Percentiles rank a stretch among this genome's conserved stretches.
phyloP scores from a whole-genome alignment of 2,797 vertebrate species.

The Sebastiscus tertius region DNA sequence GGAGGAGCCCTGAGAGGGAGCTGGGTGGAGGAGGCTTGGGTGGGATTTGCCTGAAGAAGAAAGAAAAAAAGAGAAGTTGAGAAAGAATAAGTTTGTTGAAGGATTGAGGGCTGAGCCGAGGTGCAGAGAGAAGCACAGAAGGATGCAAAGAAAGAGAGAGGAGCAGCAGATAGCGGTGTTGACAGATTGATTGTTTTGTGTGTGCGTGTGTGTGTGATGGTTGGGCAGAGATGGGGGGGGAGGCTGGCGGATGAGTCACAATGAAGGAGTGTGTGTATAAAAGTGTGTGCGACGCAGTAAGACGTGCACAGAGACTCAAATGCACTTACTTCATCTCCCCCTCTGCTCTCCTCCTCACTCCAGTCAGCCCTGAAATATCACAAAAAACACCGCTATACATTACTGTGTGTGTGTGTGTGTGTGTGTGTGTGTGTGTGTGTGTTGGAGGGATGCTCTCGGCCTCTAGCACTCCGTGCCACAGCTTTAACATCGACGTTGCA shows the following conservation, averaged over 20 bases:
- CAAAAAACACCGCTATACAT: not conserved
- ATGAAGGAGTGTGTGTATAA: not conserved
- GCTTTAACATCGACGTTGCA: not conserved
- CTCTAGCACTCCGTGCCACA: not conserved
- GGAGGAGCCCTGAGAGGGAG: slow-evolving; percentile 10
- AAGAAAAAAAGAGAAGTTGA: slow-evolving; percentile 8
- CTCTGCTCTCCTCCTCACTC: not conserved
- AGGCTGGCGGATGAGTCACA: slow-evolving; percentile 19
- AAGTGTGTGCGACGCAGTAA: slow-evolving; percentile 45
- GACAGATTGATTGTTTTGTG: slow-evolving; percentile 17
- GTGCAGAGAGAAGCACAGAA: not conserved
- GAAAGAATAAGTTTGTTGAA: not conserved
- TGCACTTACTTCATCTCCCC: slow-evolving; percentile 25
- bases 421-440: not conserved
- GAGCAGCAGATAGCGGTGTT: not conserved
- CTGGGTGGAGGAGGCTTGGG: not conserved
- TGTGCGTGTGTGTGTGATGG: not conserved
- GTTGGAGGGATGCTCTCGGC: not conserved
- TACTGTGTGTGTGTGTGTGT: not conserved
- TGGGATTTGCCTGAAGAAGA: slow-evolving; percentile 4
- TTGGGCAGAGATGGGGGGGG: not conserved
- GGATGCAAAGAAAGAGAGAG: not conserved
- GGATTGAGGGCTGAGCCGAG: not conserved
- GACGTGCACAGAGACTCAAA: slow-evolving; percentile 58
- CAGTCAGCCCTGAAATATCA: slow-evolving; percentile 20